A percentile compares a stretch with the other conserved stretches of the same genome.
Evolutionary conservation across 92 coral and sea anemone species (phyloP).

Genomic region (Umimayanthus kanabou): DNA sequence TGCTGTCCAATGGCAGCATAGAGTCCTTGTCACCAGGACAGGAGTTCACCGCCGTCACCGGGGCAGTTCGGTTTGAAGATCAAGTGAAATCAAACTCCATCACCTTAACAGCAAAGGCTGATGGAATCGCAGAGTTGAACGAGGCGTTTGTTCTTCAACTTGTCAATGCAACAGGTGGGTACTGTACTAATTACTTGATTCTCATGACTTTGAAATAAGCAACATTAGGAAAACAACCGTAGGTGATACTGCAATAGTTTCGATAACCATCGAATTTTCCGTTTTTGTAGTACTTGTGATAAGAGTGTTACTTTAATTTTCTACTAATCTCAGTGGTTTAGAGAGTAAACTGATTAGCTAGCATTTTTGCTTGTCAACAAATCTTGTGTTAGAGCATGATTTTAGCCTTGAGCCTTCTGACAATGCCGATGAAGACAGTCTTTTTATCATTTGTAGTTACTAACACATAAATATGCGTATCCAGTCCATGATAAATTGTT

Average conservation of each 20-base stretch:
- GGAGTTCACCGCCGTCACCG: conserved; percentile 70
- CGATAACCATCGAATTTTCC: not conserved
- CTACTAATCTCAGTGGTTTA: no score
- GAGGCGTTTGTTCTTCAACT: conserved; percentile 80
- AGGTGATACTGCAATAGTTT: not conserved
- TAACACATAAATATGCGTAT: no score
- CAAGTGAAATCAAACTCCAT: conserved; percentile 42
- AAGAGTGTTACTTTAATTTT: no score
- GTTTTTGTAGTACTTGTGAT: no score
- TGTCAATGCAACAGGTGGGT: conserved; percentile 88
- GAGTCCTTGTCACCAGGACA: conserved; percentile 59
- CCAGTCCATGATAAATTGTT: no score
- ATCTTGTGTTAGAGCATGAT: no score
- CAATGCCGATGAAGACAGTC: no score
- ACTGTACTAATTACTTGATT: not conserved
- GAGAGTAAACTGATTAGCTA: no score
- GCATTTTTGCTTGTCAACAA: no score
- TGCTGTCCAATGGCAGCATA: conserved; percentile 59
- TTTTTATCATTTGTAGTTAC: no score
- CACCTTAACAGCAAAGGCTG: conserved; percentile 56
- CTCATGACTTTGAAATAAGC: not conserved
- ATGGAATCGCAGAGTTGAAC: conserved; percentile 79
- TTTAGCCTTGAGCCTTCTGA: no score
- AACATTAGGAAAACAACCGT: not conserved
- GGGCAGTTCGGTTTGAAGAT: conserved; percentile 62